Base-by-base conservation (phyloP, 1,140 invertebrate genomes). In the Coptotermes formosanus region DNA sequence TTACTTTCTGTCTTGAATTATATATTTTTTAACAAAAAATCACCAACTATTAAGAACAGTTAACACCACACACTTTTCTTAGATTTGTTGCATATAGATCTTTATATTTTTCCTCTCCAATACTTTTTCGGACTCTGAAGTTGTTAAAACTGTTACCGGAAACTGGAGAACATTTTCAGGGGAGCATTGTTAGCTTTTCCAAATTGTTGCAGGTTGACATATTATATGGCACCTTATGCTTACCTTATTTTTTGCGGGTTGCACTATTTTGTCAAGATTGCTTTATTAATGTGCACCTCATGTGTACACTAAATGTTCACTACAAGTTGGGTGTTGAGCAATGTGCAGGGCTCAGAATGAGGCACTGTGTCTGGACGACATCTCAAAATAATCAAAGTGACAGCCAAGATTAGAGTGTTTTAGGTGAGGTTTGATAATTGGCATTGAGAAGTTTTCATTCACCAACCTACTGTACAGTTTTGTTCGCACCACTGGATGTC, bases 41-140 rank as follows among this genome's bases (percentile, higher is more conserved):
- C 83, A 45, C 45, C 52, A 45, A 52, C 55, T 84, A 52, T 84
- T 52, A 84, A 84, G 45, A 84, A 45, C 48, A 59, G 30, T 84
- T 52, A 84, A 84, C 83, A 84, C 83, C 83, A 84, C 83, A 75
- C 64, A 75, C 64, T 75, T 75, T 75, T 88, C 87, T 87, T 90
- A 90, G 90, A 90, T 88, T 90, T 90, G 90, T 89, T 90, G 89
- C 90, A 90, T 90, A 86, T 48, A 64, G 38, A 59, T 86, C 84
- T 86, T 44, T 86, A 85, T 87, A 44, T 86, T 87, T 84, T 86
- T 81, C 86, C 85, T 86, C 84, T 87, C 87, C 86, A 83, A 87
- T 88, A 88, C 83, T 89, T 59, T 64, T 75, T 75, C n/a, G 64
- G 64, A 30, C 82, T 82, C 86, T 82, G 52, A 82, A 84, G 85